Evolutionary conservation across 37 sponge, comb jelly and placozoan species (phyloP).

Genomic region (Petrosia ficiformis): DNA sequence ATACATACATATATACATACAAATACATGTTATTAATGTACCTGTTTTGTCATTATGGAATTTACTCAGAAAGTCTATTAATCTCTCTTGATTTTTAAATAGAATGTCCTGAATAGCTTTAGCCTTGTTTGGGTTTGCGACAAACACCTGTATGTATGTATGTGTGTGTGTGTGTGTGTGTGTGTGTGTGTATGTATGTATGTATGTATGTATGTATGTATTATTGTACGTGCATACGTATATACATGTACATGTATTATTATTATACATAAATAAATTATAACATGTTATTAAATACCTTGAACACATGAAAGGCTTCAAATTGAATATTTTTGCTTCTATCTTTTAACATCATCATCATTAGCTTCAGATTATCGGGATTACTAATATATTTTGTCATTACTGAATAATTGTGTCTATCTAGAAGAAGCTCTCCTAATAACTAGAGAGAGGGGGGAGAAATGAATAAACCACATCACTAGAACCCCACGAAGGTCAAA

Average conservation of each 20-base stretch:
- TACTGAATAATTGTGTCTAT: slow-evolving; percentile 95
- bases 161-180: no score
- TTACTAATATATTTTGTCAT: slow-evolving; percentile 95
- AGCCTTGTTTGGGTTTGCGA: slow-evolving; percentile 97
- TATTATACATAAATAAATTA: no score
- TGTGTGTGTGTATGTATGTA: background rate
- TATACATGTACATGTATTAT: no score
- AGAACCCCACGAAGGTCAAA: background rate
- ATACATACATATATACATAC: background rate
- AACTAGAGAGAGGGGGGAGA: slow-evolving; percentile 45
- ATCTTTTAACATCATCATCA: slow-evolving; percentile 95
- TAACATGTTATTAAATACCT: slow-evolving; percentile 45
- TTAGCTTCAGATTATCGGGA: slow-evolving; percentile 96
- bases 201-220: no score
- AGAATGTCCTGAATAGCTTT: slow-evolving; percentile 92
- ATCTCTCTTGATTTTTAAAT: slow-evolving; percentile 87
- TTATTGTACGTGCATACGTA: no score
- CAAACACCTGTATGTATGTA: slow-evolving; percentile 79
- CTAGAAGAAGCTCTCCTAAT: slow-evolving; percentile 94
- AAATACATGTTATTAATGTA: no score
- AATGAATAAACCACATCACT: background rate
- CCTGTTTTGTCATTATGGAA: slow-evolving; percentile 98
- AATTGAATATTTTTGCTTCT: slow-evolving; percentile 91
- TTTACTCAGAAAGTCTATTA: slow-evolving; percentile 90
- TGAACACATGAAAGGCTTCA: slow-evolving; percentile 99